Evolutionary conservation across 2,888 invertebrate species (phyloP).

Genomic region (Tolmerus cingulatus): DNA sequence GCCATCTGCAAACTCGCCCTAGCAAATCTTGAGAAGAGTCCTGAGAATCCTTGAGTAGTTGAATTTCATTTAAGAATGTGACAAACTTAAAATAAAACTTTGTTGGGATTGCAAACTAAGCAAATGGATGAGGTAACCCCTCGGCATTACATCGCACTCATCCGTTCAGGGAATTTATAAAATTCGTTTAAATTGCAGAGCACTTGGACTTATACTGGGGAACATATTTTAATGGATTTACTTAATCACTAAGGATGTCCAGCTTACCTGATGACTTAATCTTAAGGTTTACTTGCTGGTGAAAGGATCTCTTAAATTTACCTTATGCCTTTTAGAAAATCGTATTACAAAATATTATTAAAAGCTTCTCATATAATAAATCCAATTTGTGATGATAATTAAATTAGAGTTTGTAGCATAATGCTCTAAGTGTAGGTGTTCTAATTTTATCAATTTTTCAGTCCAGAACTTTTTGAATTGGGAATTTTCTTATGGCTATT

Average conservation of each 20-base stretch:
- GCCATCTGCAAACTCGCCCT: background rate
- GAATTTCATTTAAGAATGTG: conserved; percentile 15
- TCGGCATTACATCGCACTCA: background rate
- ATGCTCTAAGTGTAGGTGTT: too few relatives aligned
- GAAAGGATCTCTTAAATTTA: background rate
- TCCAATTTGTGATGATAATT: too few relatives aligned
- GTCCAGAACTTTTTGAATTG: too few relatives aligned
- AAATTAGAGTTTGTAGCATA: too few relatives aligned
- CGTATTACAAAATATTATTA: too few relatives aligned
- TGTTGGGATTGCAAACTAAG: background rate
- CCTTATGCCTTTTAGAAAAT: background rate
- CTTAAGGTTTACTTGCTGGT: background rate
- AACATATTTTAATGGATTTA: background rate
- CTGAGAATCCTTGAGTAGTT: background rate
- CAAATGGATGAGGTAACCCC: background rate
- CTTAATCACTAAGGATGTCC: background rate
- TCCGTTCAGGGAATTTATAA: background rate
- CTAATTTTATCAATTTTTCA: too few relatives aligned
- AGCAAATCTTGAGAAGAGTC: background rate
- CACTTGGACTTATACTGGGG: background rate
- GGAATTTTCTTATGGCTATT: too few relatives aligned
- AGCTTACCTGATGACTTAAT: background rate
- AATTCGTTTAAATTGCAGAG: background rate
- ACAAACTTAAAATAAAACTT: conserved; percentile 17
- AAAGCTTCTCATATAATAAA: background rate